Evolutionary conservation across 2,113 vertebrate species (phyloP), one percentile per base, ranked within the genome.

Genomic region (Phyllostomus discolor): DNA sequence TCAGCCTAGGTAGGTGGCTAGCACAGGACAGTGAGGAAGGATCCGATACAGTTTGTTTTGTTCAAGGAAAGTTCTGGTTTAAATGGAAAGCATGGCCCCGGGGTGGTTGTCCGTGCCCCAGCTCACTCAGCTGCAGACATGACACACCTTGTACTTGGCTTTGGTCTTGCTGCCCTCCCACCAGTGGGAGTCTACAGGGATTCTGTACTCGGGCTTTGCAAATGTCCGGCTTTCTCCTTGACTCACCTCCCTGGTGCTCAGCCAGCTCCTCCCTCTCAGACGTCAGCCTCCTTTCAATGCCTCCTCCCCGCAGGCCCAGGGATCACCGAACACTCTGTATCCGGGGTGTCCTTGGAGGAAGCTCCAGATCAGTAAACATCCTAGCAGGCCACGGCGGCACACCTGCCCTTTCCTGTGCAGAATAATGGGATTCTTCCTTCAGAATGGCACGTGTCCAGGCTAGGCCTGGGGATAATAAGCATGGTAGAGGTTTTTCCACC

Each of bases 201-300:
- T 67, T 84, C 41, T 33, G 35, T 33, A 16, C 38, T 75, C 17
- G 33, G 35, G 31, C 86, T 10, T 57, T 14, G 33, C 17, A 22
- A 48, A 17, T 26, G 33, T 38, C 38, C 0, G 0, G 38, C 54
- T 79, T 67, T 66, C 66, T 88, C 70, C 54, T 33, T 48, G 1
- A 33, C 38, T 46, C 7, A 7, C n/a, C 14, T 59, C 22, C 1
- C 1, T 4, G 72, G 11, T 8, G 50, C 28, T 46, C 4, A 0
- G 10, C 15, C 46, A 66, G 52, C 33, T 3, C 31, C 67, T 62
- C 57, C 33, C 24, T 80, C 35, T 17, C 72, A 20, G 57, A 52
- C 62, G 10, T 54, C 57, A 84, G 28, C 41, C 41, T 69, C 16
- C 1, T 22, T 81, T 70, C 10, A 3, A 22, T 28, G 7, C 16